Conservation (phyloP, 2,888 invertebrate species). For the Cantharis rustica region DNA sequence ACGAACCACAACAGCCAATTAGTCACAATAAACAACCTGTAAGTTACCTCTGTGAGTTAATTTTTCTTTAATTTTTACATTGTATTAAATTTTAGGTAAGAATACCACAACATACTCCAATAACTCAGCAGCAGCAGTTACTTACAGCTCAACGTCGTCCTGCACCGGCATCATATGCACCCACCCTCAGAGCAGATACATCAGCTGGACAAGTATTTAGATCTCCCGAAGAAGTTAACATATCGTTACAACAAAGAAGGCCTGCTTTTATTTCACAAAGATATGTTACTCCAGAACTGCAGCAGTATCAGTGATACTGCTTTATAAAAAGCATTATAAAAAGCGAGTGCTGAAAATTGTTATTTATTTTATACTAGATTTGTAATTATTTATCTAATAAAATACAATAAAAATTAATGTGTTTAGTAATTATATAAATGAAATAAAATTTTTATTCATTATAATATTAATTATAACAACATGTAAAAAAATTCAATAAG, state of each 20-base stretch:
- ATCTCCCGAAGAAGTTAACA: constrained; percentile 86
- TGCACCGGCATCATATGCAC: constrained; percentile 45
- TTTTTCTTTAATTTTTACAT: background rate
- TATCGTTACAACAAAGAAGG: constrained; percentile 80
- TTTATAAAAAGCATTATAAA: no score
- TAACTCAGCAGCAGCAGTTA: background rate
- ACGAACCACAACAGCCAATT: constrained; percentile 45
- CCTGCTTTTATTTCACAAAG: constrained; percentile 62
- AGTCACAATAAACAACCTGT: constrained; percentile 48
- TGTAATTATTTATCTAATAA: background rate
- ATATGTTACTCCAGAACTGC: constrained; percentile 24
- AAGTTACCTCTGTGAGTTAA: constrained; percentile 26
- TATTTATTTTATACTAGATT: constrained; percentile 1
- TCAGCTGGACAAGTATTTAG: constrained; percentile 75
- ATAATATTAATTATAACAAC: no score
- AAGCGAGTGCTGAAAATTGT: background rate
- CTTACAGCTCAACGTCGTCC: constrained; percentile 37
- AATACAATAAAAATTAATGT: background rate
- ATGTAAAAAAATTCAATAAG: no score
- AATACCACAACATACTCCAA: constrained; percentile 5
- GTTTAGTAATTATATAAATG: background rate
- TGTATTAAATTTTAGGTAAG: constrained; percentile 9
- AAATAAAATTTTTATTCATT: background rate
- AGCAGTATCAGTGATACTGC: background rate
- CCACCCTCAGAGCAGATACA: constrained; percentile 57